A percentile compares a stretch with the other conserved stretches of the same genome.
Evolutionary conservation across 2,888 invertebrate genomes (phyloP).

Genomic region (Drosophila anomalipes): DNA sequence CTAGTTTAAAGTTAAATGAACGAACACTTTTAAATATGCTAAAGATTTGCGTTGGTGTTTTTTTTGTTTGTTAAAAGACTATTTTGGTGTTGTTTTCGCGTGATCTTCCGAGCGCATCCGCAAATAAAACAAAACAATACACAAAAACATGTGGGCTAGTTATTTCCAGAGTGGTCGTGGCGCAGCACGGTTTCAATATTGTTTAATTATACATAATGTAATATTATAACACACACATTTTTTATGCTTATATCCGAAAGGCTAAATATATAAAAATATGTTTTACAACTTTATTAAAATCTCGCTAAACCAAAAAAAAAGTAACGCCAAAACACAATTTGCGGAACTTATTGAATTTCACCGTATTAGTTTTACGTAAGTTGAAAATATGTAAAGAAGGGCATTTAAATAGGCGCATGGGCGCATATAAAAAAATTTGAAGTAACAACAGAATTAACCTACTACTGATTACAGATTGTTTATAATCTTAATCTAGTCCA

Average conservation of each 20-base stretch:
- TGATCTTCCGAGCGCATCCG: conserved; percentile 15
- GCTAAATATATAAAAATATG: conserved; percentile 60
- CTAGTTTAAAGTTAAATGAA: conserved; percentile 53
- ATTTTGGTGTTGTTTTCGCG: conserved; percentile 37
- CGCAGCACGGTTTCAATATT: conserved; percentile 40
- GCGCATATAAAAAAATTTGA: conserved; percentile 47
- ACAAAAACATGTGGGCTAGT: conserved; percentile 32
- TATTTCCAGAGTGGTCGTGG: conserved; percentile 30
- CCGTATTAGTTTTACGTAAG: conserved; percentile 23
- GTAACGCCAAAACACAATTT: conserved; percentile 19
- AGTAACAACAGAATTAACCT: conserved; percentile 77
- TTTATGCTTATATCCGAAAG: conserved; percentile 44
- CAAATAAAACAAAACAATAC: conserved; percentile 38
- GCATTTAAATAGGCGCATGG: conserved; percentile 43
- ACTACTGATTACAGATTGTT: conserved; percentile 53
- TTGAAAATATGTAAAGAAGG: conserved; percentile 42
- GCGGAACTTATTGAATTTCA: conserved; percentile 9
- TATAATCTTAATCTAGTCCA: conserved; percentile 66
- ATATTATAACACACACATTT: conserved; percentile 59
- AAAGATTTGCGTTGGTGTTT: conserved; percentile 30
- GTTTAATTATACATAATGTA: conserved; percentile 52
- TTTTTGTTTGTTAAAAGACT: conserved; percentile 10
- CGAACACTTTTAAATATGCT: conserved; percentile 42
- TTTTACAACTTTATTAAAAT: conserved; percentile 62
- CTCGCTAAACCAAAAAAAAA: conserved; percentile 42